Evolutionary conservation across 2,113 vertebrate species (phyloP), one percentile per base, ranked within the genome.

Genomic region (Pteropus alecto): DNA sequence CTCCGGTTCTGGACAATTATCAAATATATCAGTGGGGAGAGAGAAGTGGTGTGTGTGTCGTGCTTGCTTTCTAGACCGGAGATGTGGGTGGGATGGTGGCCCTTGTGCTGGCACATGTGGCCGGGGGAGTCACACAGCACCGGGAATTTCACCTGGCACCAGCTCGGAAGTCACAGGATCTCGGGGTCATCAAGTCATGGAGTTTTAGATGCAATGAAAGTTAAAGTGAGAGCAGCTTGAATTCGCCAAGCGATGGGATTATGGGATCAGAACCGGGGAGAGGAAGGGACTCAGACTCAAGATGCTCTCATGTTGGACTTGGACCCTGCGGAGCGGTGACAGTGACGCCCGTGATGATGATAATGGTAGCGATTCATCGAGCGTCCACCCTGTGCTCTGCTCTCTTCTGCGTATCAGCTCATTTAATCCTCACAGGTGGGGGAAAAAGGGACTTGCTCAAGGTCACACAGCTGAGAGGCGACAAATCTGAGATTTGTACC

Each of bases 161-260:
- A 98, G 97, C 98, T 98, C 1, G 99, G 99, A 95, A 99, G 99
- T 97, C 99, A 98, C 93, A 96, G 99, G 98, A 99, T 99, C 98
- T 99, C 14, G 0, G 35, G 56, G 54, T 99, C 97, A 95, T 98
- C 90, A 98, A 99, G 70, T 99, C 99, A 93, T 98, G 98, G 97
- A 93, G 99, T 81, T 98, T 99, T 97, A 99, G 99, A 98, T 98
- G 99, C 70, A 98, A 99, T 71, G 33, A 98, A 82, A 99, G 98
- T 95, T 97, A 98, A 87, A 99, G 99, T 97, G 98, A 99, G 76
- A 98, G 98, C 97, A 98, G 99, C 88, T 35, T 99, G 83, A 93
- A 35, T 67, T 91, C 1, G 0, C 92, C 82, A 51, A 68, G 98
- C 33, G 19, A 5, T 71, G 63, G 84, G 85, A 61, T 35, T 41